A percentile compares a stretch with the other conserved stretches of the same genome.
Conservation (phyloP, 2,113 vertebrate genomes). For the Cricetomys ansorgei region DNA sequence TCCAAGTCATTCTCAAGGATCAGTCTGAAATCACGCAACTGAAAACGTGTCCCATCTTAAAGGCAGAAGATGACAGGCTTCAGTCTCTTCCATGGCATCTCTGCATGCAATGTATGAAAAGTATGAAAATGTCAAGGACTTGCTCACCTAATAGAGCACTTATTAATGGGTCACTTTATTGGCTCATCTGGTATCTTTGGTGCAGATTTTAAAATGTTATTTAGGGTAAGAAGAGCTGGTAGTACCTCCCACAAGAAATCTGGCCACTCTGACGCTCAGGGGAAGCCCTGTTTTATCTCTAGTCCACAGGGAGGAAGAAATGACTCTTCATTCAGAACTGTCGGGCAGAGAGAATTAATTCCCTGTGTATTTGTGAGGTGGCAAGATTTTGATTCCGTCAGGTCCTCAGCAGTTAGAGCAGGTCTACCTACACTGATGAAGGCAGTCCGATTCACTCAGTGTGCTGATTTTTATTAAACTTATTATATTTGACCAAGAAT, state of each 20-base stretch:
- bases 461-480: not conserved
- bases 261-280: not conserved
- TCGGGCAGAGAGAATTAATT: not conserved
- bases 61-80: not conserved
- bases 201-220: conserved; percentile 53
- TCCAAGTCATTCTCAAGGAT: not conserved
- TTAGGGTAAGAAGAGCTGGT: not conserved
- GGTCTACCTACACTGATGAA: too few relatives aligned
- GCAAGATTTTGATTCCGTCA: not conserved
- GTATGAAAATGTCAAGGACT: not conserved
- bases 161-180: conserved; percentile 62
- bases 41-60: not conserved
- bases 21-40: conserved; percentile 3
- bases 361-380: not conserved
- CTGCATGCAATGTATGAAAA: not conserved
- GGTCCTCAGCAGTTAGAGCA: not conserved
- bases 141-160: conserved; percentile 13
- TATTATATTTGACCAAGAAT: not conserved
- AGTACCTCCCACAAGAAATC: not conserved
- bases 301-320: not conserved
- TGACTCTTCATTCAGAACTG: not conserved
- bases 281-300: not conserved
- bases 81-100: conserved; percentile 56
- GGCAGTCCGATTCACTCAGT: not conserved
- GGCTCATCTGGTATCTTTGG: conserved; percentile 52